Conservation (phyloP, 1,140 invertebrate genomes). For the Homalodisca vitripennis region DNA sequence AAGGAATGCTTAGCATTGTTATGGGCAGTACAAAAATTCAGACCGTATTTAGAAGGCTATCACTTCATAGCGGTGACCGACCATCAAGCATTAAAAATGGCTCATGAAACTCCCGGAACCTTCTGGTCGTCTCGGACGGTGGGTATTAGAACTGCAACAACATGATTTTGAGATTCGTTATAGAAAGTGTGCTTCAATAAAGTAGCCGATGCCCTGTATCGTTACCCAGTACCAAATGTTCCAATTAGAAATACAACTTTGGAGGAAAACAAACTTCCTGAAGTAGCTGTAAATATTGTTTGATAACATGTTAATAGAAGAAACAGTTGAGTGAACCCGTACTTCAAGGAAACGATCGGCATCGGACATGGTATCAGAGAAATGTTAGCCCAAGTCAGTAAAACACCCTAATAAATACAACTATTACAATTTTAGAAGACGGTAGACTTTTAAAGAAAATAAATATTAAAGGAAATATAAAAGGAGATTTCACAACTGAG, state of each 20-base stretch:
- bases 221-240: neutral
- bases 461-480: neutral
- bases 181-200: conserved; percentile 44
- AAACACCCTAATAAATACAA: neutral
- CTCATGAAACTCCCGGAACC: conserved; percentile 45
- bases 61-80: conserved; percentile 49
- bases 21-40: conserved; percentile 44
- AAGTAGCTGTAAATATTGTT: neutral
- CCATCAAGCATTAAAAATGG: conserved; percentile 47
- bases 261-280: neutral
- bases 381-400: neutral
- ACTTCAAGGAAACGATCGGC: neutral
- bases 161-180: conserved; percentile 43
- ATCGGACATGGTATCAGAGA: neutral
- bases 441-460: neutral
- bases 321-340: neutral
- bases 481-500: neutral
- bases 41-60: conserved; percentile 46
- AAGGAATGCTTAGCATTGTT: conserved; percentile 49
- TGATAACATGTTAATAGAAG: neutral
- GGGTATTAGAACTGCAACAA: conserved; percentile 42
- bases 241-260: neutral
- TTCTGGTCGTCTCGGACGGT: conserved; percentile 40
- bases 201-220: conserved; percentile 43
- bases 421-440: neutral